Evolutionary conservation across 2,888 invertebrate genomes (phyloP).

Genomic region (Meteorus cinctellus): DNA sequence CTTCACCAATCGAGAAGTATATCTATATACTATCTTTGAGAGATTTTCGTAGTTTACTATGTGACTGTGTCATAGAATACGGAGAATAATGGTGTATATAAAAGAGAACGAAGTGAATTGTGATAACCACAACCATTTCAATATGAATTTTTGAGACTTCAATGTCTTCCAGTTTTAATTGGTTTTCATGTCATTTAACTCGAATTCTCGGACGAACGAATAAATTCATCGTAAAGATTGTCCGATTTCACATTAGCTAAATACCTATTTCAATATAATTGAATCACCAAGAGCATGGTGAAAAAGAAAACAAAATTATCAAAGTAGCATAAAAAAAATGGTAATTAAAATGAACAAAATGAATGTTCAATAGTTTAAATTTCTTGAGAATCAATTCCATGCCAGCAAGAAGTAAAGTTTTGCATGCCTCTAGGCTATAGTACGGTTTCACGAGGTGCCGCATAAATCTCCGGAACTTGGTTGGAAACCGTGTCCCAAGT

Average conservation of each 20-base stretch:
- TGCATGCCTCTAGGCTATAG: not conserved
- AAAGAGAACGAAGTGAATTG: not conserved
- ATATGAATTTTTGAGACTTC: not conserved
- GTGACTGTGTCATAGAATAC: not conserved
- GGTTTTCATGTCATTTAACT: not conserved
- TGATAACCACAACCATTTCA: not conserved
- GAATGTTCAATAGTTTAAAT: not conserved
- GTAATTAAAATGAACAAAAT: not conserved
- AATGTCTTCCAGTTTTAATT: not conserved
- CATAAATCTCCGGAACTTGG: slow-evolving; percentile 23
- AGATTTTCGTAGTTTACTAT: slow-evolving; percentile 19
- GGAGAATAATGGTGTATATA: not conserved
- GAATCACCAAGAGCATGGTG: not conserved
- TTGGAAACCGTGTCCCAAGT: slow-evolving; percentile 10
- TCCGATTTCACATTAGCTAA: not conserved
- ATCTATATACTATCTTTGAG: not conserved
- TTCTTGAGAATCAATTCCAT: not conserved
- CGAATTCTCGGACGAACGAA: not conserved
- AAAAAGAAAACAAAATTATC: not conserved
- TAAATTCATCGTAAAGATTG: not conserved
- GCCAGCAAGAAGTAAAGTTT: not conserved
- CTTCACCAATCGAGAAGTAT: not conserved
- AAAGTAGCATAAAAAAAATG: not conserved
- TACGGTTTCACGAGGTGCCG: not conserved
- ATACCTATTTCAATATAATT: not conserved